Evolutionary conservation across 2,797 vertebrate genomes (phyloP).

Genomic region (Picus viridis): DNA sequence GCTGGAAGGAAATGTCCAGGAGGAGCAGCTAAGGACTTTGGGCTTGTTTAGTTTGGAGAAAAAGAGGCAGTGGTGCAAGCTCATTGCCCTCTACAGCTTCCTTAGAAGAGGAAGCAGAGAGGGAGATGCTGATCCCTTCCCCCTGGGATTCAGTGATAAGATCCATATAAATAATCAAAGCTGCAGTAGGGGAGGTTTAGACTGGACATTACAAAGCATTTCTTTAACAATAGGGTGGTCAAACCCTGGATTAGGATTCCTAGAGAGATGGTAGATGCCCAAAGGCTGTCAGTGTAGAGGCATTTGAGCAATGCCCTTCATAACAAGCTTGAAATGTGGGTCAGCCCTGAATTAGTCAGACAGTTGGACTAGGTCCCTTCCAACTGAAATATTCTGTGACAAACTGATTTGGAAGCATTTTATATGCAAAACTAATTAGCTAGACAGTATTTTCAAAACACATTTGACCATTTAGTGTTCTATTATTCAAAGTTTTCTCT

Average conservation of each 20-base stretch:
- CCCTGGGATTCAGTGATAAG: not conserved
- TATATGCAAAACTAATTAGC: not conserved
- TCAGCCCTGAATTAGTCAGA: too few relatives aligned
- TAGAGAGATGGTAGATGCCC: not conserved
- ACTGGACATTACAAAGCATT: not conserved
- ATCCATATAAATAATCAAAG: fast-evolving
- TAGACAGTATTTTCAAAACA: not conserved
- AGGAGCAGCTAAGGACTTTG: not conserved
- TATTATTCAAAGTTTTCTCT: not conserved
- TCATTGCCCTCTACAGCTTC: not conserved
- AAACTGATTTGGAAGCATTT: not conserved
- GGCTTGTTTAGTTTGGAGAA: not conserved
- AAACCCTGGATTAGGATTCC: not conserved
- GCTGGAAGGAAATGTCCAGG: too few relatives aligned
- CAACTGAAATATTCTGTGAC: not conserved
- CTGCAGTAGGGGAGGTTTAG: not conserved
- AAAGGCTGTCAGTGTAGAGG: not conserved
- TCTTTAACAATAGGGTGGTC: fast-evolving
- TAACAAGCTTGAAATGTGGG: not conserved
- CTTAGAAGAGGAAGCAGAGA: not conserved
- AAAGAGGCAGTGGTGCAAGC: not conserved
- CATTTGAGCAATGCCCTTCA: not conserved
- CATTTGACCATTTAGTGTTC: not conserved
- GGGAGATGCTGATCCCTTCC: not conserved
- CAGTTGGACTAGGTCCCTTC: not conserved